Percentiles rank a stretch among this genome's conserved stretches.
Conservation (phyloP, 2,797 vertebrate genomes). For the Florisuga fusca region DNA sequence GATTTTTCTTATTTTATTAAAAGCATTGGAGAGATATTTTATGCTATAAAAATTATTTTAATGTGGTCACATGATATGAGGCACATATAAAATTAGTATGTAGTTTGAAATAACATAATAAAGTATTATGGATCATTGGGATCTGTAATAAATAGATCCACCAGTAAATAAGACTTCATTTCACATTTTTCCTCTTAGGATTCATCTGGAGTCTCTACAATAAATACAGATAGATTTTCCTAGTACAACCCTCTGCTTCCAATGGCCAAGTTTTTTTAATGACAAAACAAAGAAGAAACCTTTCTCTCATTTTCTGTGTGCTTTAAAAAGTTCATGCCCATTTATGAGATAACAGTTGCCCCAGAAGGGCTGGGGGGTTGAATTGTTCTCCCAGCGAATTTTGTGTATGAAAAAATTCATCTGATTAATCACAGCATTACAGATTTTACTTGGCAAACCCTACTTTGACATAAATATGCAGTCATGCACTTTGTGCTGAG, state of each 20-base stretch:
- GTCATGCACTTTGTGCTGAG: slow-evolving; percentile 52
- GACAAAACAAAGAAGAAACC: not conserved
- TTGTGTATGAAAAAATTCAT: not conserved
- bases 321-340: not conserved
- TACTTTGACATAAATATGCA: slow-evolving; percentile 40
- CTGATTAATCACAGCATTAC: slow-evolving; percentile 16
- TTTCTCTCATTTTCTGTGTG: not conserved
- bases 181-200: not conserved
- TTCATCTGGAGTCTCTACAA: not conserved
- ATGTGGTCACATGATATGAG: fast-evolving
- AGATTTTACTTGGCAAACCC: slow-evolving; percentile 25
- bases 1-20: not conserved
- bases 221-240: not conserved
- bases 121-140: not conserved
- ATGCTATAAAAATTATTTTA: not conserved
- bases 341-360: not conserved
- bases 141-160: not conserved
- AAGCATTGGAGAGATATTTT: not conserved
- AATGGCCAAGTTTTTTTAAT: not conserved
- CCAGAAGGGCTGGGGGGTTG: not conserved
- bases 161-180: not conserved
- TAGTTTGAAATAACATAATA: not conserved
- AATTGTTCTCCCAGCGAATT: slow-evolving; percentile 1
- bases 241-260: not conserved
- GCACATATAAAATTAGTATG: not conserved